Percentiles rank a stretch among this genome's conserved stretches.
Evolutionary conservation across 2,113 vertebrate genomes (phyloP).

Genomic region (Heterotilapia buettikoferi): DNA sequence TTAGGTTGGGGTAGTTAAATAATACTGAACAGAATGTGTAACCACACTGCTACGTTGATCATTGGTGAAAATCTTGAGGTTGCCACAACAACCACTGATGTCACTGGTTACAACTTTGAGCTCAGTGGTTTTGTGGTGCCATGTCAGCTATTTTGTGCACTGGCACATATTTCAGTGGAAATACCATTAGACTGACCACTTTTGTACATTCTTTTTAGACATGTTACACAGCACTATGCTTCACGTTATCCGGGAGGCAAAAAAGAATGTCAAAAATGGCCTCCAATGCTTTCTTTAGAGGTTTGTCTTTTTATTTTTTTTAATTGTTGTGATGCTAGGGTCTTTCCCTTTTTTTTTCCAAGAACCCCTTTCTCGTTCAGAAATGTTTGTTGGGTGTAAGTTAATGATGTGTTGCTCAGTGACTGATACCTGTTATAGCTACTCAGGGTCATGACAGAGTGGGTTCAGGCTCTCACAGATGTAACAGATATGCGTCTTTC

Average conservation of each 20-base stretch:
- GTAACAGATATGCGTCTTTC: neutral
- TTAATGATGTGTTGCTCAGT: neutral
- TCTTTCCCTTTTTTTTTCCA: neutral
- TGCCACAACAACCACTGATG: neutral
- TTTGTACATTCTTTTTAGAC: neutral
- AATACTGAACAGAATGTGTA: rapidly evolving
- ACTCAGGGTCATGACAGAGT: neutral
- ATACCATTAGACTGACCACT: neutral
- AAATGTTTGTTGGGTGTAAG: neutral
- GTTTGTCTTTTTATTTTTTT: neutral
- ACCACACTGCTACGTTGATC: neutral
- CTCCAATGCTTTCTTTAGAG: neutral
- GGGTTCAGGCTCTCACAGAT: neutral
- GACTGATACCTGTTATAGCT: neutral
- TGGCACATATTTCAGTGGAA: neutral
- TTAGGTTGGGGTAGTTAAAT: neutral
- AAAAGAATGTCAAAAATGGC: neutral
- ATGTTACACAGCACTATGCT: neutral
- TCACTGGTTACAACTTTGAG: neutral
- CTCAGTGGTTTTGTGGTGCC: neutral
- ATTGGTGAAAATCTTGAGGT: neutral
- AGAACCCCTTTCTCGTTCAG: neutral
- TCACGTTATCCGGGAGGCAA: neutral
- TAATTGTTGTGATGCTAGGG: neutral
- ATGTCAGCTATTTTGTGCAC: neutral